Conservation (phyloP, 2,888 invertebrate species). For the Chouioia cunea region DNA sequence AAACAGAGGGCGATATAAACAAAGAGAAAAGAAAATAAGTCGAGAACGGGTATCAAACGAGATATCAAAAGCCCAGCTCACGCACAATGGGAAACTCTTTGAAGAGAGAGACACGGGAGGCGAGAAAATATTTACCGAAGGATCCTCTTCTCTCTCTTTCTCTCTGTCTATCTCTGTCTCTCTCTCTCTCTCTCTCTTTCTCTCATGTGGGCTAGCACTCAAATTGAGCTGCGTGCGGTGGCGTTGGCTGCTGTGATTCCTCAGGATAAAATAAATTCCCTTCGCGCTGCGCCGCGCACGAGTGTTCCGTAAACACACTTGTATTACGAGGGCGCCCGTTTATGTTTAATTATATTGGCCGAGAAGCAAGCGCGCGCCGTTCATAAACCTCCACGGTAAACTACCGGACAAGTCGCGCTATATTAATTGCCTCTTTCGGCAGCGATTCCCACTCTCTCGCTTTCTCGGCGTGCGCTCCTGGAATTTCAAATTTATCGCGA, state of each 20-base stretch:
- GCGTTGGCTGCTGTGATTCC: slow-evolving; percentile 21
- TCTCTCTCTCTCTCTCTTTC: slow-evolving; percentile 2
- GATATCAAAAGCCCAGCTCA: background rate
- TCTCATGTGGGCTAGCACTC: background rate
- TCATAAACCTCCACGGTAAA: slow-evolving; percentile 33
- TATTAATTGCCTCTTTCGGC: slow-evolving; percentile 43
- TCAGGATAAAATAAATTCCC: slow-evolving; percentile 53
- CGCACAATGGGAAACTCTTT: slow-evolving; percentile 24
- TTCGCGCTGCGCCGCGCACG: slow-evolving; percentile 50
- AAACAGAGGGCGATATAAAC: slow-evolving; percentile 3
- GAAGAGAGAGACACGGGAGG: slow-evolving; percentile 13
- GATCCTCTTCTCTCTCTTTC: slow-evolving; percentile 16
- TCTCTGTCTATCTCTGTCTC: too few species aligned
- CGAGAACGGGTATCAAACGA: background rate
- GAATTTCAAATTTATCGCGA: slow-evolving; percentile 36
- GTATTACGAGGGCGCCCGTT: slow-evolving; percentile 44
- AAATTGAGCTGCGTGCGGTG: slow-evolving; percentile 20
- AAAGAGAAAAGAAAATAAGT: slow-evolving; percentile 28
- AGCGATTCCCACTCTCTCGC: slow-evolving; percentile 14
- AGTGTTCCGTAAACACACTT: slow-evolving; percentile 55
- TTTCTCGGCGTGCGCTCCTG: slow-evolving; percentile 17
- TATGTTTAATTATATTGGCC: slow-evolving; percentile 53
- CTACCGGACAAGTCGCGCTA: background rate
- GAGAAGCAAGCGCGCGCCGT: slow-evolving; percentile 9
- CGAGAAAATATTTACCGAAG: slow-evolving; percentile 46